Conservation (phyloP, 2,113 vertebrate species). For the Hemichromis elongatus region DNA sequence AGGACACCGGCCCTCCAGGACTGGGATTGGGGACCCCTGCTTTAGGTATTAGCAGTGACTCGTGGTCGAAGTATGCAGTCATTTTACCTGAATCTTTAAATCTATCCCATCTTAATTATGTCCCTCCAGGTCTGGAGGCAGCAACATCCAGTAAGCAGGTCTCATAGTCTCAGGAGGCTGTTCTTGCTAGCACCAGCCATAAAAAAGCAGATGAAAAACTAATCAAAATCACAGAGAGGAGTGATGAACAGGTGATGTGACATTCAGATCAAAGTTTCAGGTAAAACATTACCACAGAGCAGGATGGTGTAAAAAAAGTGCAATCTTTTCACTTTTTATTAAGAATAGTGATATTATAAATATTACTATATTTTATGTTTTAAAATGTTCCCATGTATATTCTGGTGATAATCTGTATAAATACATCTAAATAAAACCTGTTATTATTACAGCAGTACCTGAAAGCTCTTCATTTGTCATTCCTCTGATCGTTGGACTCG, state of each 20-base stretch:
- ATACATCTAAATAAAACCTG: too few species aligned
- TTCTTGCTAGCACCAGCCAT: too few species aligned
- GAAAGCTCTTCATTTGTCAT: neutral
- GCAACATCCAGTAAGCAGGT: too few species aligned
- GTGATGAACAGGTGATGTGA: fast-evolving
- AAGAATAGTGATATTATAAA: neutral
- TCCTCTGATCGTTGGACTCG: neutral
- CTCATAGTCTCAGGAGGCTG: too few species aligned
- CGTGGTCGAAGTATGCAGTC: too few species aligned
- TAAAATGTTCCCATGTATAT: neutral
- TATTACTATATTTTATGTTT: neutral
- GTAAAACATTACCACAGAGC: neutral
- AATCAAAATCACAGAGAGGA: neutral
- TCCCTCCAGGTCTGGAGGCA: too few species aligned
- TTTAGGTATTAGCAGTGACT: too few species aligned
- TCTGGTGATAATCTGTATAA: neutral
- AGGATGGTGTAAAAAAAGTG: neutral
- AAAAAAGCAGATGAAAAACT: neutral
- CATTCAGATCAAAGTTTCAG: neutral
- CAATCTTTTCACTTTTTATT: neutral
- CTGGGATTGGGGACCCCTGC: too few species aligned
- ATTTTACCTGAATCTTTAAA: too few species aligned
- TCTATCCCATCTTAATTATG: too few species aligned
- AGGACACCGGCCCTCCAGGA: too few species aligned
- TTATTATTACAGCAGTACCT: neutral